phyloP scores from a whole-genome alignment of 2,888 invertebrate genomes.

The Entomobrya proxima region DNA sequence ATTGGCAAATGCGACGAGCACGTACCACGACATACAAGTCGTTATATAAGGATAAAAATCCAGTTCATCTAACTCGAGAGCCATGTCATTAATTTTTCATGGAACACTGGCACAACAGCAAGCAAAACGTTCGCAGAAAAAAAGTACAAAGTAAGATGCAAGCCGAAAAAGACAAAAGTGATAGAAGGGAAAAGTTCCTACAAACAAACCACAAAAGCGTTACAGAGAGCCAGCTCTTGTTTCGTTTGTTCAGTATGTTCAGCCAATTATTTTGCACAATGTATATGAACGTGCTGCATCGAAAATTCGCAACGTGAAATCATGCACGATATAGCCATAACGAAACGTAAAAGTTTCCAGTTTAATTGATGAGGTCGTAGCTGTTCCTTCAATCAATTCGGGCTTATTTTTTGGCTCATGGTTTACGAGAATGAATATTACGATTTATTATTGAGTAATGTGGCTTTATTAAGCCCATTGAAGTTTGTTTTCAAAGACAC shows the following conservation, averaged over 20 bases:
- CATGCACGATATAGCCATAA: background rate
- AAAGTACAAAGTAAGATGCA: background rate
- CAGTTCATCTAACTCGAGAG: background rate
- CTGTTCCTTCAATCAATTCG: slow-evolving; percentile 13
- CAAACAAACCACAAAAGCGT: background rate
- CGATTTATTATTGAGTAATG: too few relatives aligned
- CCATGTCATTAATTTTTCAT: slow-evolving; percentile 7
- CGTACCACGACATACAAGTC: background rate
- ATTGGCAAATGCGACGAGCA: background rate
- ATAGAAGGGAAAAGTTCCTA: background rate
- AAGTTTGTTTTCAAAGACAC: too few relatives aligned
- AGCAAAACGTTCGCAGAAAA: background rate
- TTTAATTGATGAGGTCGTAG: slow-evolving; percentile 21
- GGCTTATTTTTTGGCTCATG: background rate
- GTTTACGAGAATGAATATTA: background rate
- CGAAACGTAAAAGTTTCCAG: background rate
- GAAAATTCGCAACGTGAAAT: background rate
- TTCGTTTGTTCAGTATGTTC: background rate
- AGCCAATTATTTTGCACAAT: background rate
- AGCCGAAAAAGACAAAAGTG: background rate
- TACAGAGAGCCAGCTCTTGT: background rate
- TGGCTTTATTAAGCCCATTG: too few relatives aligned
- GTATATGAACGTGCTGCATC: background rate
- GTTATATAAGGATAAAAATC: background rate
- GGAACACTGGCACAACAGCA: background rate